Conservation (phyloP, 2,888 invertebrate species). For the Lapara coniferarum region DNA sequence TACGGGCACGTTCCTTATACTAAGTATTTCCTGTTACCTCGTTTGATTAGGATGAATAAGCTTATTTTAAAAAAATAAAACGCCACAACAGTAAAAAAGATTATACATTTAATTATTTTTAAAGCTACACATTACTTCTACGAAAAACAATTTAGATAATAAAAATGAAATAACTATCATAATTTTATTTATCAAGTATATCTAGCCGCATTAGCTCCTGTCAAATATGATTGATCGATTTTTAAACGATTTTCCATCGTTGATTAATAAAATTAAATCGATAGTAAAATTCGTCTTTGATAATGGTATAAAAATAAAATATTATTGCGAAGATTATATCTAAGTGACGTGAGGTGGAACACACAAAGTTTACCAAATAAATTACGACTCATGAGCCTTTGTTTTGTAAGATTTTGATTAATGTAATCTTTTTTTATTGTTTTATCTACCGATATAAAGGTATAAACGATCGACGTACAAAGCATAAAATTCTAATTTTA, state of each 20-base stretch:
- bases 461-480: not conserved
- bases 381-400: not conserved
- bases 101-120: slow-evolving; percentile 33
- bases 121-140: not conserved
- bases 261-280: slow-evolving; percentile 18
- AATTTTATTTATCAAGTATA: slow-evolving; percentile 21
- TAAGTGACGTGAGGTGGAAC: not conserved
- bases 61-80: slow-evolving; percentile 21
- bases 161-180: slow-evolving; percentile 23
- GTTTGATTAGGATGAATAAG: no score
- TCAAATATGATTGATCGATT: slow-evolving; percentile 58
- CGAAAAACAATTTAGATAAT: slow-evolving; percentile 27
- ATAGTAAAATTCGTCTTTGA: slow-evolving; percentile 1
- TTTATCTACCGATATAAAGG: not conserved
- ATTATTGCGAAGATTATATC: not conserved
- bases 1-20: no score
- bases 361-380: not conserved
- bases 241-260: slow-evolving; percentile 56
- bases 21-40: no score
- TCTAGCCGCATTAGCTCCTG: slow-evolving; percentile 33
- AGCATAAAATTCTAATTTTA: no score
- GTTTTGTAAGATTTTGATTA: not conserved
- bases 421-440: not conserved
- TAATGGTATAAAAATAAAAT: slow-evolving; percentile 3
- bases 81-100: not conserved